A percentile compares a stretch with the other conserved stretches of the same genome.
Conservation (phyloP, 2,113 vertebrate species). For the Steatornis caripensis region DNA sequence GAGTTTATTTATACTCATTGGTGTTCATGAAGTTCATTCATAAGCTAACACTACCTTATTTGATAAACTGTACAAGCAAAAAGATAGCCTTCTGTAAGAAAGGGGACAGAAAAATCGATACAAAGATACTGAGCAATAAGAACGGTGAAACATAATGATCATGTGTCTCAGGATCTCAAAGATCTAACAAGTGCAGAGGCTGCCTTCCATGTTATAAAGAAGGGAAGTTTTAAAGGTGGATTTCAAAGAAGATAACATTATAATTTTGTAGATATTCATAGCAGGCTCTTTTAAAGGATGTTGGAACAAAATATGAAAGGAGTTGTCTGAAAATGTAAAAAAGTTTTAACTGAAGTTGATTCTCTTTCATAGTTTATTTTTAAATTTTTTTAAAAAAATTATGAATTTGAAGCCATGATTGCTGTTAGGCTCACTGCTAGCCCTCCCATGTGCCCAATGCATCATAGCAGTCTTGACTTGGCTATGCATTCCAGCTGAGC, state of each 20-base stretch:
- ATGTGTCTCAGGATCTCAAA: not conserved
- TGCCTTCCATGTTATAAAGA: not conserved
- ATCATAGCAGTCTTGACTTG: not conserved
- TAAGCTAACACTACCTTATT: not conserved
- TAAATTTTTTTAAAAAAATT: not conserved
- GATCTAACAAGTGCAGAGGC: not conserved
- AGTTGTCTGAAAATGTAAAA: not conserved
- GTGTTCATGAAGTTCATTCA: not conserved
- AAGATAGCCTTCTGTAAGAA: not conserved
- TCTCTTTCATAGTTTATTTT: not conserved
- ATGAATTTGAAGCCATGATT: not conserved
- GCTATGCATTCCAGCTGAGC: not conserved
- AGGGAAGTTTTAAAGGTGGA: not conserved
- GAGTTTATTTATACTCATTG: not conserved
- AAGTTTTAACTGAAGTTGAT: not conserved
- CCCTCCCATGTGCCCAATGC: not conserved
- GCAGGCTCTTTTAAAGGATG: not conserved
- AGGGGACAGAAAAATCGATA: not conserved
- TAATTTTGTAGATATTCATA: not conserved
- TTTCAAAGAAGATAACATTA: not conserved
- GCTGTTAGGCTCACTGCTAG: not conserved
- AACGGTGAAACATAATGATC: not conserved
- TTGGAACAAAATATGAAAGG: not conserved
- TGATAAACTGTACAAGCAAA: not conserved
- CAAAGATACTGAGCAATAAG: not conserved